These are phyloP conservation scores for Poeciliopsis presidionis DNA, from an alignment of 2,797 vertebrate genomes.

Conservation along the genomic window DNA sequence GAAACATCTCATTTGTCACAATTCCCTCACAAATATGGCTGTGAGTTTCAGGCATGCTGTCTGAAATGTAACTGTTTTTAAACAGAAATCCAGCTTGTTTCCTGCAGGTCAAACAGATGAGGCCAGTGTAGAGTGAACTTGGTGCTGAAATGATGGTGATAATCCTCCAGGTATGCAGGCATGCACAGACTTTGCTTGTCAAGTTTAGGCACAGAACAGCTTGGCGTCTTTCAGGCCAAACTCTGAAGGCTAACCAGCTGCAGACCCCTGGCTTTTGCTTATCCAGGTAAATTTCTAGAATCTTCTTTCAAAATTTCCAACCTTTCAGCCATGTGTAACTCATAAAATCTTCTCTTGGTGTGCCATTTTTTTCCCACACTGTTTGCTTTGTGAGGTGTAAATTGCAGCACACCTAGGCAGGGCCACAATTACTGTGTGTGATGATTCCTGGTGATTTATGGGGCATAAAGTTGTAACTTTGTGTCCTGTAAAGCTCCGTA, in stretches of 20 bases:
- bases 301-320: not conserved
- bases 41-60: not conserved
- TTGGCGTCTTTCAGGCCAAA: not conserved
- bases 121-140: slow-evolving; percentile 56
- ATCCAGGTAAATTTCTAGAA: not conserved
- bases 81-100: slow-evolving; percentile 21
- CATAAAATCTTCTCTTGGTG: not conserved
- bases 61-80: not conserved
- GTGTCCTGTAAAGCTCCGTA: not conserved
- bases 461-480: not conserved
- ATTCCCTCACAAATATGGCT: not conserved
- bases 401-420: not conserved
- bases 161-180: slow-evolving; percentile 72
- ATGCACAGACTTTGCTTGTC: slow-evolving; percentile 60
- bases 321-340: not conserved
- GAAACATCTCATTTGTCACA: not conserved
- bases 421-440: not conserved
- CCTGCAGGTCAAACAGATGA: slow-evolving; percentile 54
- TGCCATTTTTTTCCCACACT: not conserved
- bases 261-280: not conserved
- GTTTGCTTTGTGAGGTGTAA: not conserved
- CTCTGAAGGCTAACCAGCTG: not conserved
- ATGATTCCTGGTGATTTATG: not conserved
- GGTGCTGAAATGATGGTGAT: slow-evolving; percentile 49
- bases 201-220: slow-evolving; percentile 23